Evolutionary conservation across 2,113 vertebrate species (phyloP), one percentile per base, ranked within the genome.

Genomic region (Megaceryle maxima): DNA sequence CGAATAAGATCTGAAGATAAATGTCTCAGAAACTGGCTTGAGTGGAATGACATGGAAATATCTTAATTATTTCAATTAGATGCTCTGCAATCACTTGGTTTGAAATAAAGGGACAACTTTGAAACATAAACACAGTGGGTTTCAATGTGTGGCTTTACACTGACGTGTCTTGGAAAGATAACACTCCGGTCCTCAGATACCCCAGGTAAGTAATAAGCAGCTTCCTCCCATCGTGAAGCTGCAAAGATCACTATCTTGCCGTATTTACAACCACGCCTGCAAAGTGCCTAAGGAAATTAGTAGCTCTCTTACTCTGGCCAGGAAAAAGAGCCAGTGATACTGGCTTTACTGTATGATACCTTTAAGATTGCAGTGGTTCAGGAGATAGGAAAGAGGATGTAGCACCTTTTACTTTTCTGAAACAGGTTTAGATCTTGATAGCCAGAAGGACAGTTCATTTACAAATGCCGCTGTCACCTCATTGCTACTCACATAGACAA

Each of bases 331-430:
- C 87, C 93, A 88, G 94, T 77, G 90, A 55, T 80, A 77, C 89
- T 87, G 84, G 87, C 78, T 94, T 93, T 93, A 22, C 82, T 79
- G 19, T 89, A 13, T 24, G 25, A 12, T 82, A 74, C 18, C 70
- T 91, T 95, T 66, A 83, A 66, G n/a, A 76, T 89, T 66, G 74
- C 44, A 79, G 87, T 80, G 75, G 74, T 79, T 88, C 28, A 57
- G 63, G 78, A 85, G 93, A 91, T 73, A 60, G 55, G 93, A 53
- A 69, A 89, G 75, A 94, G 70, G 82, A 91, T 87, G 10, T 29
- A 66, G 8, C 24, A 55, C 94, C 95, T 96, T 97, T 96, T 97
- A 94, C 94, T 97, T 97, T 96, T 41, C 87, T 87, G 78, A 87
- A 93, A 62, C 67, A 62, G 44, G 44, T 70, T 57, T 46, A 56